These are phyloP conservation scores for Camelus dromedarius DNA, from an alignment of 2,113 vertebrate species.

Conservation along the genomic window DNA sequence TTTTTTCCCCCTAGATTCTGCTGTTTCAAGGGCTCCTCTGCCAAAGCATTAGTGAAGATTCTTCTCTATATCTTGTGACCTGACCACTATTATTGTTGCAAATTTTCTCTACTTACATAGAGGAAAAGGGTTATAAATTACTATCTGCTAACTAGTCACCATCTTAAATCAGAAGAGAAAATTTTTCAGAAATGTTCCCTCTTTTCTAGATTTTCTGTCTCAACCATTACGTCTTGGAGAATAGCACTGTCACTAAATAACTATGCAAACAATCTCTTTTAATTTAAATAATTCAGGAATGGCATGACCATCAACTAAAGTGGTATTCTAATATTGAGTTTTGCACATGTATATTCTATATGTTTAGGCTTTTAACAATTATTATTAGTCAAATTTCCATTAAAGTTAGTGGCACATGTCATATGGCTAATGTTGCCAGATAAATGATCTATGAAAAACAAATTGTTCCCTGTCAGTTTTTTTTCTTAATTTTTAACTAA, in stretches of 20 bases:
- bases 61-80: neutral
- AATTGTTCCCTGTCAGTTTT: neutral
- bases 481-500: neutral
- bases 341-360: neutral
- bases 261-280: neutral
- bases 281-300: neutral
- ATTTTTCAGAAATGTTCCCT: neutral
- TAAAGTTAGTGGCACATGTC: neutral
- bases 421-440: neutral
- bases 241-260: neutral
- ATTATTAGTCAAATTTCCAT: neutral
- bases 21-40: neutral
- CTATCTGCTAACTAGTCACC: neutral
- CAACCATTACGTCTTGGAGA: neutral
- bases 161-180: neutral
- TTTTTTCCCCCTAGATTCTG: neutral
- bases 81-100: neutral
- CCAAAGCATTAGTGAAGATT: neutral
- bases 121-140: neutral
- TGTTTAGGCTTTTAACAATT: neutral
- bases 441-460: neutral
- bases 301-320: neutral
- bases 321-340: neutral
- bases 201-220: neutral
- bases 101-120: neutral